Evolutionary conservation across 2,888 invertebrate species (phyloP), one percentile per base, ranked within the genome.

Genomic region (Aricia artaxerxes): DNA sequence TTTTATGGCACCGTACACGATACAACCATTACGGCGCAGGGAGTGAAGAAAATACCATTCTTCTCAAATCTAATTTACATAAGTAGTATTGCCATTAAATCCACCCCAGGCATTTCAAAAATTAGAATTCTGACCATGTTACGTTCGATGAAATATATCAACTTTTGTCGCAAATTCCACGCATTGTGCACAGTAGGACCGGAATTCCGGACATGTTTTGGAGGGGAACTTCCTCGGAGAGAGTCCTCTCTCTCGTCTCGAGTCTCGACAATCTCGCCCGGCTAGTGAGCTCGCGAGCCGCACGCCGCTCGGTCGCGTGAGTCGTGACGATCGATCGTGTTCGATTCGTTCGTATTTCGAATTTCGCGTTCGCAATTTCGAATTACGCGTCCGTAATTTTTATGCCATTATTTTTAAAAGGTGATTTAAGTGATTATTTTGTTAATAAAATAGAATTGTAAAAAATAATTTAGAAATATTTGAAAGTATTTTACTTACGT

Each of bases 201-300:
- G 4, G 44, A 75, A 75, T 44, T 16, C 49, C 49, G 49, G 49
- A 24, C 49, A 75, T 53, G n/a, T 75, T 75, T 75, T 75, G 75
- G 40, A 75, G 75, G 49, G 44, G 38, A 69, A 69, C 35, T 38
- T 35, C 31, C 69, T 69, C 69, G 69, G 69, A 69, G 69, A 69
- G 69, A 69, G 69, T 35, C n/a, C 75, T 75, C 73, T 40, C 40
- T 73, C 40, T 44, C 73, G n/a, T 44, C 16, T 44, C n/a, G 16
- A 49, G 2, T 73, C 40, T 44, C 73, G n/a, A 7, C 3, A 5
- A 5, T 35, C 5, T 24, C 53, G 76, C 49, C 76, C 53, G 76
- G 53, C 76, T 49, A 76, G 76, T 76, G 57, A 76, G 76, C 76
- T 53, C 76, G 35, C 53, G 76, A 53, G 57, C 76, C 76, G 49